Base-by-base conservation (phyloP, 2,797 vertebrate genomes). In the Phrynocephalus forsythii region DNA sequence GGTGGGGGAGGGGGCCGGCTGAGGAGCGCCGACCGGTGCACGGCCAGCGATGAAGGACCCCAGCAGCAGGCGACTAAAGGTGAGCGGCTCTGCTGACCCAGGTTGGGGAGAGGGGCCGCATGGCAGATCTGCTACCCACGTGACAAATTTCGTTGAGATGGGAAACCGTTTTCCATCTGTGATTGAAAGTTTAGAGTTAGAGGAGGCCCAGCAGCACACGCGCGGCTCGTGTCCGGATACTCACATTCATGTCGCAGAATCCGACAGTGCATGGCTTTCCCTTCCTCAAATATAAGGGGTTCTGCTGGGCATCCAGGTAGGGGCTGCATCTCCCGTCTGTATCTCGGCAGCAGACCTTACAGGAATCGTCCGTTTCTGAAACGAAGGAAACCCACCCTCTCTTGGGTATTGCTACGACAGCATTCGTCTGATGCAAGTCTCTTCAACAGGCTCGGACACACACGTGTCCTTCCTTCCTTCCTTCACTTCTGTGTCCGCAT, bases 251-350 rank as follows among this genome's bases (percentile, higher is more conserved):
- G 15, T 98, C 98, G n/a, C 99, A 99, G 95, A 99, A 99, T 68
- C 99, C 99, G 84, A 99, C 99, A 0, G 99, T 99, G 91, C 99
- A 99, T 3, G 99, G 98, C 92, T 99, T 99, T 22, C 99, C 99
- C 93, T 99, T 99, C 89, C 99, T 98, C 87, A 99, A 95, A 92
- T 96, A 99, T 56, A 99, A 95, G 92, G 96, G 97, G 33, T 93
- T 96, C 3, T 95, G 93, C 0, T 94, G 95, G 0, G 22, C 1
- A 3, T 97, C 95, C 0, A 95, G n/a, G 0, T 97, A 98, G 0
- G 98, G 98, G 0, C 93, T 60, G 52, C 99, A 99, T 6, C 94
- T 83, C 78, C 98, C 98, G 30, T 94, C 88, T 50, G 76, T 76
- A 2, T 96, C 93, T 89, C 97, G 95, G 94, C 99, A 99, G 96